A percentile compares a stretch with the other conserved stretches of the same genome.
Conservation (phyloP, 2,888 invertebrate species). For the Xanthia togata region DNA sequence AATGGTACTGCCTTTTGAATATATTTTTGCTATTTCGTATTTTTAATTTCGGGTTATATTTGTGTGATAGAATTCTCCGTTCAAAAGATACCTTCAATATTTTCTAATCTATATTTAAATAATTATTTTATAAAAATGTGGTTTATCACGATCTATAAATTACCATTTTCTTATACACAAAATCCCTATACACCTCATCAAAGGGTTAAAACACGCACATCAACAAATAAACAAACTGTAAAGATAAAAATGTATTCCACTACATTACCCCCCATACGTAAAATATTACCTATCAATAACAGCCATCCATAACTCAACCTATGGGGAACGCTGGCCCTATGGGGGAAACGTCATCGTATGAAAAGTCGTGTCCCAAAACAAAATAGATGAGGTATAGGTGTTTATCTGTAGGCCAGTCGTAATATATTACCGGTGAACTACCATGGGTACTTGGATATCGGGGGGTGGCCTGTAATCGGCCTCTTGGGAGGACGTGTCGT, state of each 20-base stretch:
- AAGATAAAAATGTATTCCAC: constrained; percentile 60
- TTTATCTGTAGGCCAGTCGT: constrained; percentile 61
- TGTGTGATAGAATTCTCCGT: constrained; percentile 8
- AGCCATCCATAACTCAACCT: constrained; percentile 56
- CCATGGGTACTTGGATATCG: constrained; percentile 40
- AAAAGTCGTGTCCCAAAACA: constrained; percentile 62
- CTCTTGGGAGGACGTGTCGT: constrained; percentile 69
- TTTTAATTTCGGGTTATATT: constrained; percentile 19
- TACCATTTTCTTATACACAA: background rate
- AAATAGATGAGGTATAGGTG: constrained; percentile 65
- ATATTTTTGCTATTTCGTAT: constrained; percentile 31
- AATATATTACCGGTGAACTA: constrained; percentile 66
- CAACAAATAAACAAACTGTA: constrained; percentile 44
- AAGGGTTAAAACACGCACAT: constrained; percentile 21
- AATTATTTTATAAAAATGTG: background rate
- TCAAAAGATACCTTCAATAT: constrained; percentile 6
- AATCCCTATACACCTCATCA: background rate
- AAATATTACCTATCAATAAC: constrained; percentile 59
- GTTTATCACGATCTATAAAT: background rate
- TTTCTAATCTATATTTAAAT: background rate
- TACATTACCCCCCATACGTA: constrained; percentile 50
- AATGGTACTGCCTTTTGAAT: constrained; percentile 43
- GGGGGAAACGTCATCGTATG: constrained; percentile 54
- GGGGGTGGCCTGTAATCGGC: constrained; percentile 67
- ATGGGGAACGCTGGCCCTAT: constrained; percentile 44